Conservation (phyloP, 2,113 vertebrate genomes). For the Daboia siamensis region DNA sequence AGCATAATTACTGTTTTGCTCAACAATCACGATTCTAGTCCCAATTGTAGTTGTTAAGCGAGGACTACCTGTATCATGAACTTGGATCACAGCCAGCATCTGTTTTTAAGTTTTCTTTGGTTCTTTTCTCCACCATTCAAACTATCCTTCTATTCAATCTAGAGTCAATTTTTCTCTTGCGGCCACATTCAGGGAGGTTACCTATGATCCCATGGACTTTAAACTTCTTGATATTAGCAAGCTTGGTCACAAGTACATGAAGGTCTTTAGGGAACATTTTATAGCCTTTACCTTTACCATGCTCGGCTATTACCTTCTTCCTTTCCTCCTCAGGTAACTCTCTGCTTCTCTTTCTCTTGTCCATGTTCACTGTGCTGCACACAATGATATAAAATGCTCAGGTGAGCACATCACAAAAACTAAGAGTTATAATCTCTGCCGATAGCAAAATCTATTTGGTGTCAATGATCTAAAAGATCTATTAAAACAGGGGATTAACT, state of each 20-base stretch:
- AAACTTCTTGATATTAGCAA: neutral
- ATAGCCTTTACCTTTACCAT: neutral
- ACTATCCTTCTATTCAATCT: neutral
- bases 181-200: neutral
- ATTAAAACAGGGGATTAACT: neutral
- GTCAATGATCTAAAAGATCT: neutral
- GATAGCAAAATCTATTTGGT: neutral
- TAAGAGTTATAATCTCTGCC: neutral
- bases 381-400: neutral
- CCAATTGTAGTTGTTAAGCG: too few species aligned
- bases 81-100: too few species aligned
- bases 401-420: neutral
- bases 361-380: neutral
- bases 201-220: neutral
- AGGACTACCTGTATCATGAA: too few species aligned
- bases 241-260: neutral
- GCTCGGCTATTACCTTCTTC: neutral
- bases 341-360: neutral
- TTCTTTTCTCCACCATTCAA: neutral
- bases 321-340: neutral
- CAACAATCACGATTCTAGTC: too few species aligned
- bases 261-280: neutral
- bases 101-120: too few species aligned
- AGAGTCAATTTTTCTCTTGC: neutral
- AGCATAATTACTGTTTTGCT: too few species aligned